Evolutionary conservation across 2,797 vertebrate species (phyloP).

Genomic region (Rhinella marina): DNA sequence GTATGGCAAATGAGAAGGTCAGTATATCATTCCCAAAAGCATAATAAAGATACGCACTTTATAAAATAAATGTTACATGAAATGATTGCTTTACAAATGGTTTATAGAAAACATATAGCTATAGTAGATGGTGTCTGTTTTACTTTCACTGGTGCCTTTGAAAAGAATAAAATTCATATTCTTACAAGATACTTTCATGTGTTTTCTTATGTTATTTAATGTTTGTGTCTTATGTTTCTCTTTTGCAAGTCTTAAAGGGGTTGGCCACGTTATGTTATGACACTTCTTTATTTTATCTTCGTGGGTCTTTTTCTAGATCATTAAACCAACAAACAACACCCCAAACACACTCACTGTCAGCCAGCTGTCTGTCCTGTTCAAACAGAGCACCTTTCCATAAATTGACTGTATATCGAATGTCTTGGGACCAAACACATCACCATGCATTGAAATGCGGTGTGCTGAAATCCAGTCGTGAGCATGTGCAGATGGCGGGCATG

Average conservation of each 20-base stretch:
- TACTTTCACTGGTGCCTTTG: constrained; percentile 26
- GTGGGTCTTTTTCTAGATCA: too few relatives aligned
- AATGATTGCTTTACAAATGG: constrained; percentile 3
- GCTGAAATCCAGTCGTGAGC: too few relatives aligned
- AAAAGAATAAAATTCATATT: constrained; percentile 29
- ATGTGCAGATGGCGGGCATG: too few relatives aligned
- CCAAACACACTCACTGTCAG: too few relatives aligned
- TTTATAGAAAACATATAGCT: neutral
- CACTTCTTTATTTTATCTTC: too few relatives aligned
- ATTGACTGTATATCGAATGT: too few relatives aligned
- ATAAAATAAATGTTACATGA: constrained; percentile 15
- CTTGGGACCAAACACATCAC: too few relatives aligned
- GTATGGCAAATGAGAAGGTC: constrained; percentile 13
- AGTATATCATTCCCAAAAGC: neutral
- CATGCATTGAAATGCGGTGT: too few relatives aligned
- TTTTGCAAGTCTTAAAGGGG: neutral
- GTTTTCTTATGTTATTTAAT: neutral
- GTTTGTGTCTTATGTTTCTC: neutral
- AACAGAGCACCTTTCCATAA: too few relatives aligned
- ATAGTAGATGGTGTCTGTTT: neutral
- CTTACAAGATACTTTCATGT: neutral
- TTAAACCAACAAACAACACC: too few relatives aligned
- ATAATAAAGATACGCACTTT: neutral
- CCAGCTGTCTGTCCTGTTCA: too few relatives aligned
- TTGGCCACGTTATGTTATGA: too few relatives aligned